A percentile compares a stretch with the other conserved stretches of the same genome.
phyloP scores from a whole-genome alignment of 2,797 vertebrate genomes.

The Scleropages formosus region DNA sequence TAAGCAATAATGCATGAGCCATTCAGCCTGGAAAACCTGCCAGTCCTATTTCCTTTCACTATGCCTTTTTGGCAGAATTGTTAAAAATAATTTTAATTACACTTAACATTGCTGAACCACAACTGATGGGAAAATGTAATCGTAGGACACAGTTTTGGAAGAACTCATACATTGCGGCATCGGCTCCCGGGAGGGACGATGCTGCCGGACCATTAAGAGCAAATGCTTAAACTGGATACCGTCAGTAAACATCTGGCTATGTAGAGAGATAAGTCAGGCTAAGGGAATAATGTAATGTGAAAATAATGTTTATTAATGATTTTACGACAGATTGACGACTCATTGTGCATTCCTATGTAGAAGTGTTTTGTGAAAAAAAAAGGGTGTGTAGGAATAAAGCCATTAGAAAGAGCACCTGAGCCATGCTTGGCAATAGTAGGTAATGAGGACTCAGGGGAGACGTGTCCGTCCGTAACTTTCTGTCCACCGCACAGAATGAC shows the following conservation, averaged over 20 bases:
- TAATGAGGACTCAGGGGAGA: constrained; percentile 62
- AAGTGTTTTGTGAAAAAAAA: constrained; percentile 34
- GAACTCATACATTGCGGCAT: background rate
- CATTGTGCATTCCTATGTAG: constrained; percentile 37
- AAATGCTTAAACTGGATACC: background rate
- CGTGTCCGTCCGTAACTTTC: constrained; percentile 4
- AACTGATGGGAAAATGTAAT: too few species aligned
- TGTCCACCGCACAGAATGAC: constrained; percentile 1
- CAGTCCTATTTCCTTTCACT: background rate
- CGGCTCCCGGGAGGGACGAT: background rate
- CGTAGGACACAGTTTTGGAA: too few species aligned
- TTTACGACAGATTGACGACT: constrained; percentile 46
- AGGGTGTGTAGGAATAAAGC: constrained; percentile 40
- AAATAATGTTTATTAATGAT: constrained; percentile 39
- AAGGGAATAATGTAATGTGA: constrained; percentile 8
- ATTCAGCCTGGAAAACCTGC: background rate
- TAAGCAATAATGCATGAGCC: background rate
- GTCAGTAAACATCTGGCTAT: background rate
- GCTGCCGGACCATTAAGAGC: background rate
- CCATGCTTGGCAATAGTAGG: constrained; percentile 56
- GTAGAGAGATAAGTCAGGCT: background rate
- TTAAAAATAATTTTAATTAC: too few species aligned
- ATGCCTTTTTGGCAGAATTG: too few species aligned
- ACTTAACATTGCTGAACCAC: too few species aligned
- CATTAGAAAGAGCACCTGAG: constrained; percentile 54